phyloP scores from a whole-genome alignment of 2,888 invertebrate genomes.

The Nemoura dubitans region DNA sequence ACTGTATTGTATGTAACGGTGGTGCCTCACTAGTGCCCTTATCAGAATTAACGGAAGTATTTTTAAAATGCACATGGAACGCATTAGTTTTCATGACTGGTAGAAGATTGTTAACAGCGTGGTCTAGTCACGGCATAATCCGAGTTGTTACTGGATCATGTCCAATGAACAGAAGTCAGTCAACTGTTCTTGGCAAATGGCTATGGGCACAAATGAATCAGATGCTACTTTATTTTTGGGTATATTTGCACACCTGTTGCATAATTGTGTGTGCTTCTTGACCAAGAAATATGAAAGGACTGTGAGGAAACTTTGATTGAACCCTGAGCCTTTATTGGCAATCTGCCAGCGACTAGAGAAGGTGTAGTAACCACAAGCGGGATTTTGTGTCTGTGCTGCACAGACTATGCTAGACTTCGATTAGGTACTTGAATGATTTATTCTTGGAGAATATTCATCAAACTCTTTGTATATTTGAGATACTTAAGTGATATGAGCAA shows the following conservation, averaged over 20 bases:
- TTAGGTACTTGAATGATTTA: background rate
- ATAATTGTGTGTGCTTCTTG: background rate
- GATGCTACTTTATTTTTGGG: background rate
- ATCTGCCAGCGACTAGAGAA: too few species aligned
- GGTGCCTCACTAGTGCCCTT: conserved; percentile 50
- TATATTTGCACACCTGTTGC: background rate
- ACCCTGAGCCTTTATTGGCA: background rate
- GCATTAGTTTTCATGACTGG: background rate
- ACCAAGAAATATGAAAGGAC: background rate
- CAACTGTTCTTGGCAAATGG: background rate
- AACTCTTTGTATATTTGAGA: background rate
- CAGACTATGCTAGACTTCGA: background rate
- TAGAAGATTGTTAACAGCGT: background rate
- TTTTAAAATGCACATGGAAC: background rate
- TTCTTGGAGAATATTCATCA: background rate
- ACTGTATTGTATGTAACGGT: conserved; percentile 35
- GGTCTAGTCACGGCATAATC: background rate
- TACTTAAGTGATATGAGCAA: background rate
- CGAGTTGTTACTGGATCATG: background rate
- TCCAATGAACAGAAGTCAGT: background rate
- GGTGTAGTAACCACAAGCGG: too few species aligned
- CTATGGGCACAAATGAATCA: background rate
- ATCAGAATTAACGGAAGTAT: conserved; percentile 28
- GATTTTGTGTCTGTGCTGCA: too few species aligned
- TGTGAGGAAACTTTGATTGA: background rate